Evolutionary conservation across 2,797 vertebrate species (phyloP), one percentile per base, ranked within the genome.

Genomic region (Austrolebias charrua): DNA sequence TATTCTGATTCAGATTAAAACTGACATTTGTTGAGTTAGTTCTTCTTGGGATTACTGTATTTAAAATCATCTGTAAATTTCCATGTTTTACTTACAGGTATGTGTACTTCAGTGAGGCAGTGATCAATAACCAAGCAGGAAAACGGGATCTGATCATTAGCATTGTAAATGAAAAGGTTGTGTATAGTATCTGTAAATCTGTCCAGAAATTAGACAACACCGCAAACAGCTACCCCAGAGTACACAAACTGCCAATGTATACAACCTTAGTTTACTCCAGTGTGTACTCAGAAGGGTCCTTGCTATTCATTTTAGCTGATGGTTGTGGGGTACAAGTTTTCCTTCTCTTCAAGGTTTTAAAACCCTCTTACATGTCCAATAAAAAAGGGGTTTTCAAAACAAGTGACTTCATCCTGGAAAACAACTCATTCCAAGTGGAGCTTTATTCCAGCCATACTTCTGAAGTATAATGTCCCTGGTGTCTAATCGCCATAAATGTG

Each of bases 151-250:
- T 50, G 45, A 69, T 33, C 33, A 8, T 63, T 2, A 42, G 43
- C 5, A 6, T 42, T 29, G 6, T 28, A 11, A 35, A 49, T 50
- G 2, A 51, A 43, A 5, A 42, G 50, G 13, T n/a, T 73, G 52
- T 45, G 1, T 31, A 57, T 29, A 58, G 7, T 2, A 20, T 48
- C 29, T 52, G 19, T 55, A 50, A 64, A 69, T 46, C 42, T 58
- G 61, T 61, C 75, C 70, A 83, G 81, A 52, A 59, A 46, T 40
- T 48, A 53, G 56, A 79, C 63, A 1, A 68, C 5, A 50, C 47
- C 19, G 63, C 61, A 31, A 73, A 52, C 65, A 47, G 62, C 45
- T 72, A 7, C 54, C 60, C 81, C 70, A 59, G 18, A 28, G 18
- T 6, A 57, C 53, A 69, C 75, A 48, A 61, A 20, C 53, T 12